Conservation (phyloP, 2,113 vertebrate genomes). For the Periophthalmodon schlosseri region DNA sequence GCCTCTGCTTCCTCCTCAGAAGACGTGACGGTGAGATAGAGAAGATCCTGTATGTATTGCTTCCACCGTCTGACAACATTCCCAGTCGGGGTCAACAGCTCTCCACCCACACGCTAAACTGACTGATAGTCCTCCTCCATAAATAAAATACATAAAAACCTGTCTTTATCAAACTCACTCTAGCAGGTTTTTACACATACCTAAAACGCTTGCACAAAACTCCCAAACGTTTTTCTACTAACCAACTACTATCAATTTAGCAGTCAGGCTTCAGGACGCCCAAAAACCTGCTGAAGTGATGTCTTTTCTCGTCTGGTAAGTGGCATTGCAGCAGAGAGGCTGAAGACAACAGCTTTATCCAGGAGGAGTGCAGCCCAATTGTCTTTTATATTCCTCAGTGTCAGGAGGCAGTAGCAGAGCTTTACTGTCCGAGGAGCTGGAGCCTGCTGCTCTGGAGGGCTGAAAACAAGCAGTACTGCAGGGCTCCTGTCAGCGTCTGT, state of each 20-base stretch:
- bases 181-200: neutral
- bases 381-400: conserved; percentile 42
- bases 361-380: conserved; percentile 47
- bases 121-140: too few species aligned
- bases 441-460: conserved; percentile 24
- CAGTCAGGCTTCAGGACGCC: neutral
- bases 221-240: neutral
- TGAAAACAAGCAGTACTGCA: conserved; percentile 40
- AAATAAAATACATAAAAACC: too few species aligned
- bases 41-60: too few species aligned
- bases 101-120: too few species aligned
- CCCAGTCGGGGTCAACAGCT: too few species aligned
- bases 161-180: too few species aligned
- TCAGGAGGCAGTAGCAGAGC: conserved; percentile 43
- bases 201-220: neutral
- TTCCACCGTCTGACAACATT: too few species aligned
- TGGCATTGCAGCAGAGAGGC: conserved; percentile 26
- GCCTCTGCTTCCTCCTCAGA: too few species aligned
- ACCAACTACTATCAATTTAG: neutral
- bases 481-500: conserved; percentile 16
- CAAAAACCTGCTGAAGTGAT: neutral
- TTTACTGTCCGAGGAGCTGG: conserved; percentile 42
- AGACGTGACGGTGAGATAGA: too few species aligned
- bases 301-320: neutral
- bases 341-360: conserved; percentile 39